Conservation (phyloP, 2,113 vertebrate species). For the Anoplopoma fimbria region DNA sequence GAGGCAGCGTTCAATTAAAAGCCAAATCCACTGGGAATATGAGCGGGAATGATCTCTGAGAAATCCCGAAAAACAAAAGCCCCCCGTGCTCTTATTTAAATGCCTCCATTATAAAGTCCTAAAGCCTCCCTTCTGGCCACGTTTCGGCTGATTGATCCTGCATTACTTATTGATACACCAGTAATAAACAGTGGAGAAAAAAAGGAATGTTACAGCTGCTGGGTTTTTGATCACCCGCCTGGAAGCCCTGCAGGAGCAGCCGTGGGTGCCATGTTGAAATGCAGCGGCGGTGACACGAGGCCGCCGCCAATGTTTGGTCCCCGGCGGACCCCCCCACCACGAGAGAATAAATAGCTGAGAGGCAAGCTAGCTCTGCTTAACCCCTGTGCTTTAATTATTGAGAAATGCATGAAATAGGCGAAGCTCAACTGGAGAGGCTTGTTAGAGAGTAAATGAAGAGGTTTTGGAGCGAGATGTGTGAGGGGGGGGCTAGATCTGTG, state of each 20-base stretch:
- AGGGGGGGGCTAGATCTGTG: constrained; percentile 11
- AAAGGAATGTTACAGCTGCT: background rate
- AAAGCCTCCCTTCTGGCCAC: constrained; percentile 54
- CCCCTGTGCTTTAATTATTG: constrained; percentile 68
- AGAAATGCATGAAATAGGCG: constrained; percentile 49
- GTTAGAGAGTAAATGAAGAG: constrained; percentile 53
- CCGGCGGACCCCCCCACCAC: background rate
- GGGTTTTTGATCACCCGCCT: constrained; percentile 54
- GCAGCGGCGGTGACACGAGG: constrained; percentile 24
- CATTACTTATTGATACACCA: constrained; percentile 71
- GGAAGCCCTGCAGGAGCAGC: constrained; percentile 31
- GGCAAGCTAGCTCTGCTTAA: constrained; percentile 48
- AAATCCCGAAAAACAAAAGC: constrained; percentile 59
- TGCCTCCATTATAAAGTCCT: constrained; percentile 62
- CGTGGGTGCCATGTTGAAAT: constrained; percentile 29
- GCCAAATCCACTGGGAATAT: constrained; percentile 43
- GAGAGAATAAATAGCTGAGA: constrained; percentile 43
- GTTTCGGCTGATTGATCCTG: constrained; percentile 70
- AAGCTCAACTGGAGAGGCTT: constrained; percentile 43
- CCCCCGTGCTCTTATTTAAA: constrained; percentile 55
- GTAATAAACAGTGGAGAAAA: constrained; percentile 41
- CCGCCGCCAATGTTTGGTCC: constrained; percentile 1
- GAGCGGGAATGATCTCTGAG: constrained; percentile 47
- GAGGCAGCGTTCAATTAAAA: constrained; percentile 75
- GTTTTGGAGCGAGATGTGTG: background rate